These are phyloP conservation scores for Psittacus erithacus DNA, from an alignment of 2,113 vertebrate genomes.

Conservation along the genomic window DNA sequence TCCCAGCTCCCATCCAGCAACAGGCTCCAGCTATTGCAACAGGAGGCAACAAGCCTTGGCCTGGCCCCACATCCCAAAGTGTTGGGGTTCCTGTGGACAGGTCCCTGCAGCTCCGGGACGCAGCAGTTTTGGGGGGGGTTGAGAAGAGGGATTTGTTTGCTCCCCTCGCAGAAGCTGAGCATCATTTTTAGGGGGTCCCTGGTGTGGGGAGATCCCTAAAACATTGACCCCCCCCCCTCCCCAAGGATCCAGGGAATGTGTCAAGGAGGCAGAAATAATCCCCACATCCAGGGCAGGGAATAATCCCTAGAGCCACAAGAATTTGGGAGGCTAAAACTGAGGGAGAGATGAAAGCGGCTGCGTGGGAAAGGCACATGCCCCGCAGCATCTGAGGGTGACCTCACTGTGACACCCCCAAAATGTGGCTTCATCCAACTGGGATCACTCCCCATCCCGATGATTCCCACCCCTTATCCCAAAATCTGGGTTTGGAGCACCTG, in stretches of 20 bases:
- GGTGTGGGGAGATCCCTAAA: not conserved
- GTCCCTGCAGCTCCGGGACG: not conserved
- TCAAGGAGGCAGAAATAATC: not conserved
- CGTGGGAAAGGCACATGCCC: not conserved
- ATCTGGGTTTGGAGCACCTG: fast-evolving
- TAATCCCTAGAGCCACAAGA: not conserved
- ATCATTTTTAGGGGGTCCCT: fast-evolving
- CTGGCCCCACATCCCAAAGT: not conserved
- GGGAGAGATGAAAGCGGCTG: not conserved
- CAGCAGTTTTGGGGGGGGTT: not conserved
- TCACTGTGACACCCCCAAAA: not conserved
- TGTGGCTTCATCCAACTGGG: fast-evolving
- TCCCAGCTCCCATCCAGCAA: not conserved
- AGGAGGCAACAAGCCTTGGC: constrained; percentile 2
- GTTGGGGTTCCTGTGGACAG: not conserved
- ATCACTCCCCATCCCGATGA: fast-evolving
- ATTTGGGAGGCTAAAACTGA: not conserved
- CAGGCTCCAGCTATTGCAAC: not conserved
- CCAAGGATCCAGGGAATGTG: not conserved
- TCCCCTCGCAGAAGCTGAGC: not conserved
- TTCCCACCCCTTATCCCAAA: not conserved
- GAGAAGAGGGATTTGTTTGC: not conserved
- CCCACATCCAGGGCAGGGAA: not conserved
- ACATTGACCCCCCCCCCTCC: not conserved
- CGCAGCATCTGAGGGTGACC: not conserved